A percentile compares a stretch with the other conserved stretches of the same genome.
Evolutionary conservation across 2,113 vertebrate species (phyloP).

Genomic region (Tyto alba): DNA sequence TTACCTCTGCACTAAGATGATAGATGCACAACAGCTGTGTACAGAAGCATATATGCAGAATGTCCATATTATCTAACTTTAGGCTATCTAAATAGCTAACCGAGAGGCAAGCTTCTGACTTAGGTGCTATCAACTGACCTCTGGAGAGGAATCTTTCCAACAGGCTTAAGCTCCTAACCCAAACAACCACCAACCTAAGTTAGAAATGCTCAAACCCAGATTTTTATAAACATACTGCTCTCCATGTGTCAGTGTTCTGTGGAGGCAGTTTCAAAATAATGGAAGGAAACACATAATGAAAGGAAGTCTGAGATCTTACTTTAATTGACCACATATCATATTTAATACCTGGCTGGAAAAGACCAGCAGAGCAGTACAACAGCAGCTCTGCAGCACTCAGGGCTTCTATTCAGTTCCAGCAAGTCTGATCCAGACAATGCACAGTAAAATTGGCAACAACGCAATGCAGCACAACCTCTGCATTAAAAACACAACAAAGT

Average conservation of each 20-base stretch:
- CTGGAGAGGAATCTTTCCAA: background rate
- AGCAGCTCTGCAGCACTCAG: background rate
- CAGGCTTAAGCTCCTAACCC: background rate
- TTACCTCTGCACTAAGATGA: background rate
- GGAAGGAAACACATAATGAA: background rate
- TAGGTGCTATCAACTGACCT: background rate
- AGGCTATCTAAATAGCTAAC: background rate
- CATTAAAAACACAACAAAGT: background rate
- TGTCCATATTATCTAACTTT: background rate
- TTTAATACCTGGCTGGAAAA: background rate
- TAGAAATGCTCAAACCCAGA: background rate
- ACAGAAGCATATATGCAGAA: background rate
- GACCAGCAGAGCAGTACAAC: background rate
- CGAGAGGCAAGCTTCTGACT: background rate
- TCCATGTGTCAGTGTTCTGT: background rate
- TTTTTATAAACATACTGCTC: background rate
- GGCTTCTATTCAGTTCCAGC: background rate
- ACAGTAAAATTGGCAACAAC: background rate
- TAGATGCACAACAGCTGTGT: background rate
- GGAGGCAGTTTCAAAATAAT: background rate
- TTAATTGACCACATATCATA: background rate
- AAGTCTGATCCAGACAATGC: background rate
- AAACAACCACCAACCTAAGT: background rate
- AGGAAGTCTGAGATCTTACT: background rate
- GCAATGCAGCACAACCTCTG: accelerated